A percentile compares a stretch with the other conserved stretches of the same genome.
Evolutionary conservation across 2,797 vertebrate species (phyloP).

Genomic region (Merluccius polli): DNA sequence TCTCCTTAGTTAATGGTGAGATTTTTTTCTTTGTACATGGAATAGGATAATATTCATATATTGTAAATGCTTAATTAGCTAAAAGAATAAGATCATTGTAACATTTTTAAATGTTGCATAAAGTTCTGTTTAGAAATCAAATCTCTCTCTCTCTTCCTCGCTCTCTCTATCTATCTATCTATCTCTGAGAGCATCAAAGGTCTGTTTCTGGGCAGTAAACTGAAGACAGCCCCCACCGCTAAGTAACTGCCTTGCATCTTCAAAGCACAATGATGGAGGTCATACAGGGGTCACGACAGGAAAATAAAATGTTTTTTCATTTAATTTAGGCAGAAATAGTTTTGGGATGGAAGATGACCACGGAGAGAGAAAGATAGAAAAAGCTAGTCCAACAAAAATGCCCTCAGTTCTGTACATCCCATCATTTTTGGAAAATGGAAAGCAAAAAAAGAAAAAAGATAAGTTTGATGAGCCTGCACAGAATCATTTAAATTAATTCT

Average conservation of each 20-base stretch:
- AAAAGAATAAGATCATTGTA: too few relatives aligned
- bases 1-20: too few relatives aligned
- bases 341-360: not conserved
- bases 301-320: not conserved
- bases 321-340: not conserved
- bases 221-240: not conserved
- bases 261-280: too few relatives aligned
- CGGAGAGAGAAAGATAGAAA: not conserved
- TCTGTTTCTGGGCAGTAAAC: conserved; percentile 31
- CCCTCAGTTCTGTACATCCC: not conserved
- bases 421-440: not conserved
- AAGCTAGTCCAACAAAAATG: not conserved
- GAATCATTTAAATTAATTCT: conserved; percentile 5
- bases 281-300: not conserved
- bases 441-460: not conserved
- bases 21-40: too few relatives aligned
- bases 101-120: too few relatives aligned
- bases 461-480: not conserved
- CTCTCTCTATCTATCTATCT: too few relatives aligned
- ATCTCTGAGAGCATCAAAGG: conserved; percentile 36
- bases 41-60: too few relatives aligned
- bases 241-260: too few relatives aligned
- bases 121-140: too few relatives aligned
- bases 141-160: too few relatives aligned
- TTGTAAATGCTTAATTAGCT: too few relatives aligned